Base-by-base conservation (phyloP, 2,888 invertebrate species). In the Toxonevra muliebris region DNA sequence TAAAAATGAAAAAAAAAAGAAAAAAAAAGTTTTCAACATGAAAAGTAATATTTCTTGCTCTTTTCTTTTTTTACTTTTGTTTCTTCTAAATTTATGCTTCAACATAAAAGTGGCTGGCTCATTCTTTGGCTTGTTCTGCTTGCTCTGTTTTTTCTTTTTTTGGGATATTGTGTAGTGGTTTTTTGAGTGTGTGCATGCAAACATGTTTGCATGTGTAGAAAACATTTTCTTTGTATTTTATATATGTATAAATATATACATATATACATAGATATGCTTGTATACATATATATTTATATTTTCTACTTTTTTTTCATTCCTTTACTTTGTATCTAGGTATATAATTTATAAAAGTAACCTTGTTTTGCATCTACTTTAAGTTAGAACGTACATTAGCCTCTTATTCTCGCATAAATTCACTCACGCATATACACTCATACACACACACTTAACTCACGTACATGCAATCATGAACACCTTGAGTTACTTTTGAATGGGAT, bases 141-240 rank as follows among this genome's bases (percentile, higher is more conserved):
- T 30, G 48, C 10, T 48, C 13, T 15, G 48, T 15, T 5, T 48
- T 48, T 13, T 10, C 5, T 5, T 48, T 1, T 12, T n/a, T 54
- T 15, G 17, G 58, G 10, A n/a, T n/a, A n/a, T n/a, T n/a, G n/a
- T 8, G 11, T 42, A 17, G 58, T 59, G 43, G 12, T 12, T 15
- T 12, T 15, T 8, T n/a, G 48, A n/a, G 17, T 19, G 54, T 61
- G 65, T 40, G 54, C 68, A 73, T 70, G 43, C 41, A 55, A 17
- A 40, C 13, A 13, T n/a, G 64, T 61, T 74, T 76, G 79, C 77
- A 78, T 77, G 77, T 73, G 69, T 69, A 71, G 63, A 53, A 68
- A 69, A 72, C 78, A 78, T 77, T 78, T 78, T 70, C 77, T 69
- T 54, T 15, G 11, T 48, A 48, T 13, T 48, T 48, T 19, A 41